Conservation (phyloP, 64 coral and sea anemone genomes). For the Trachythela sp. region DNA sequence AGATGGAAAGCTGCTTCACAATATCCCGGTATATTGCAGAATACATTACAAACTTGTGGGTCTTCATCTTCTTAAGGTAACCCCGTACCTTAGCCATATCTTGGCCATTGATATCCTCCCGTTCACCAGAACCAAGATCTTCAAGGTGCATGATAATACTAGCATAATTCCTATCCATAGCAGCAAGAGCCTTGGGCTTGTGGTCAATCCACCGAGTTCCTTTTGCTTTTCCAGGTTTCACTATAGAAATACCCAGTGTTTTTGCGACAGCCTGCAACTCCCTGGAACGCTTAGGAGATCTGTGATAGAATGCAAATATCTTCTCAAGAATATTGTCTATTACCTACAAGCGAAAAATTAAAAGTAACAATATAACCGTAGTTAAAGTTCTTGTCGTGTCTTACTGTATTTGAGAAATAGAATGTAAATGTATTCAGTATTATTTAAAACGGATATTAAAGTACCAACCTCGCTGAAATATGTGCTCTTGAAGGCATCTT, state of each 20-base stretch:
- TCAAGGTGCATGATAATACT: not conserved
- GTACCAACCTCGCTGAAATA: constrained; percentile 8
- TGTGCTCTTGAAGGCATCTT: constrained; percentile 16
- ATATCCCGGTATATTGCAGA: not conserved
- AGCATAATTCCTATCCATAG: not conserved
- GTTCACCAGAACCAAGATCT: constrained; percentile 6
- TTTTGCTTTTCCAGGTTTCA: not conserved
- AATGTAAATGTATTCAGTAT: too few relatives aligned
- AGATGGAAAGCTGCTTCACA: not conserved
- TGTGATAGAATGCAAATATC: constrained; percentile 23
- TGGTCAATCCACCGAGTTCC: not conserved
- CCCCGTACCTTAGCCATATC: constrained; percentile 23
- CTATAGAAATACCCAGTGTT: not conserved
- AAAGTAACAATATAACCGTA: too few relatives aligned
- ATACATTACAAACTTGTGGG: constrained; percentile 8
- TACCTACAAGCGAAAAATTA: too few relatives aligned
- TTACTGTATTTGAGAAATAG: too few relatives aligned
- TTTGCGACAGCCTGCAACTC: not conserved
- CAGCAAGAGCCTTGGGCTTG: not conserved
- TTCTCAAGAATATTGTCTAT: not conserved
- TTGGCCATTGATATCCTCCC: not conserved
- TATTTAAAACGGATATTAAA: too few relatives aligned
- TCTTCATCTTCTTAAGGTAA: constrained; percentile 35
- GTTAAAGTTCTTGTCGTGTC: too few relatives aligned
- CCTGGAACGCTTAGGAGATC: constrained; percentile 22